Evolutionary conservation across 2,888 invertebrate species (phyloP).

Genomic region (Agrochola lota): DNA sequence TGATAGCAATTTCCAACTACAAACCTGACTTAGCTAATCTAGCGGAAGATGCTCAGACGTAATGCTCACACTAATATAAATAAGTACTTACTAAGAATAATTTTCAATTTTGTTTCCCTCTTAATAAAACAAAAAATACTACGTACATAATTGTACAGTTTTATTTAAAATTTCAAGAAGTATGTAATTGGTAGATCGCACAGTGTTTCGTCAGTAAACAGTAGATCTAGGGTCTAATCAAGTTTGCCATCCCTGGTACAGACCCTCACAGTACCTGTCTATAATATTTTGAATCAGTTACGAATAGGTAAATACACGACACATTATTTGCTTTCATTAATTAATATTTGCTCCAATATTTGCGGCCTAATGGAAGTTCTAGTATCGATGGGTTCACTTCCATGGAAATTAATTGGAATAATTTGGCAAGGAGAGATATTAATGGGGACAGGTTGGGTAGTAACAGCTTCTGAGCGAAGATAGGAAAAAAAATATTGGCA

Average conservation of each 20-base stretch:
- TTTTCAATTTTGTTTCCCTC: too few species aligned
- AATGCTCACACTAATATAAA: too few species aligned
- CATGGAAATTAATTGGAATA: constrained; percentile 56
- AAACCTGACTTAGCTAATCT: too few species aligned
- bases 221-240: too few species aligned
- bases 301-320: constrained; percentile 21
- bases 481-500: constrained; percentile 2
- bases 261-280: background rate
- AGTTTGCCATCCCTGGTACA: background rate
- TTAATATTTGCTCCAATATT: constrained; percentile 46
- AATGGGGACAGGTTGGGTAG: constrained; percentile 29
- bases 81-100: too few species aligned
- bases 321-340: constrained; percentile 45
- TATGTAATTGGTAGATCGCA: too few species aligned
- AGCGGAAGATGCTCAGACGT: too few species aligned
- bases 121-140: too few species aligned
- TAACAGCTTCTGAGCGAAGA: constrained; percentile 25
- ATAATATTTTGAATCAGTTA: constrained; percentile 20
- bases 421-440: constrained; percentile 41
- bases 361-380: constrained; percentile 27
- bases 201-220: too few species aligned
- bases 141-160: too few species aligned
- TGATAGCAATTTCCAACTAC: too few species aligned
- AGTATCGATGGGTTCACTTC: constrained; percentile 29
- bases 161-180: too few species aligned